phyloP scores from a whole-genome alignment of 1,140 invertebrate genomes.

The Drosophila quadrilineata region DNA sequence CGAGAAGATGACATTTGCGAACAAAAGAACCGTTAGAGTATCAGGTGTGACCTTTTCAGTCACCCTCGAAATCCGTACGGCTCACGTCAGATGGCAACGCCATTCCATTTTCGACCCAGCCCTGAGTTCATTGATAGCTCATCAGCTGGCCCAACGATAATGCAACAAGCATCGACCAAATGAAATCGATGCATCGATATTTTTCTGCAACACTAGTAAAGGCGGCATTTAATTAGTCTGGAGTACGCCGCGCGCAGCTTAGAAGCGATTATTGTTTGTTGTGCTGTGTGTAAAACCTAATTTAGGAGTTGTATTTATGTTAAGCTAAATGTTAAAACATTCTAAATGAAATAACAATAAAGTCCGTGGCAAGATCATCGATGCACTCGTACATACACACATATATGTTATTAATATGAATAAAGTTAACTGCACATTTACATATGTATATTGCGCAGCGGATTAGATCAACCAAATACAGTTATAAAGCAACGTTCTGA shows the following conservation, averaged over 20 bases:
- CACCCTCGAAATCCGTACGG: too few species aligned
- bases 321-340: too few species aligned
- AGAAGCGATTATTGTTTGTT: background rate
- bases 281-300: slow-evolving; percentile 18
- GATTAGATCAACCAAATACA: slow-evolving; percentile 28
- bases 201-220: background rate
- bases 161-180: background rate
- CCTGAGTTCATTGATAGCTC: too few species aligned
- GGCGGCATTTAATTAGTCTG: slow-evolving; percentile 10
- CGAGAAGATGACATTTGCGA: too few species aligned
- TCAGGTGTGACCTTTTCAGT: too few species aligned
- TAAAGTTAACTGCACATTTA: slow-evolving; percentile 52
- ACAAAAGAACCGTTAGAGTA: too few species aligned
- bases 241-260: slow-evolving; percentile 17
- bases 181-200: background rate
- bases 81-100: too few species aligned
- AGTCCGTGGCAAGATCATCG: too few species aligned
- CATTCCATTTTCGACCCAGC: too few species aligned
- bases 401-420: slow-evolving; percentile 6
- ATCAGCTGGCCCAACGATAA: background rate
- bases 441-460: slow-evolving; percentile 60
- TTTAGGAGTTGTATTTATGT: slow-evolving; percentile 3
- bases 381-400: too few species aligned
- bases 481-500: slow-evolving; percentile 16
- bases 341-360: too few species aligned